Base-by-base conservation (phyloP, 2,888 invertebrate species). In the Stratiomys singularior region DNA sequence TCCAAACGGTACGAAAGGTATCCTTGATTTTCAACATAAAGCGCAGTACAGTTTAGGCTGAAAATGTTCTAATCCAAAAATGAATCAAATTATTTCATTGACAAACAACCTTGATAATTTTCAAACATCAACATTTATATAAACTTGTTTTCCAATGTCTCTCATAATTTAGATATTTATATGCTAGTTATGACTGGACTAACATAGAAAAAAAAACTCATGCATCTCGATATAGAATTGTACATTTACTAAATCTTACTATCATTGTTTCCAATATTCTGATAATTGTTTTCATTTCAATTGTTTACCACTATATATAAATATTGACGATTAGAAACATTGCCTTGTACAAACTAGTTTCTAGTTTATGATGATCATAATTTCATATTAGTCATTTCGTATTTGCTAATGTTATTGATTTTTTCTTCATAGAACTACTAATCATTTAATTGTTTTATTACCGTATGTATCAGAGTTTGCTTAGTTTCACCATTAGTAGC, bases 321-420 rank as follows among this genome's bases (percentile, higher is more conserved):
- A 74, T 74, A 74, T 74, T 74, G 74, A 74, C 74, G 74, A 44
- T 74, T 60, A 58, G 74, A 74, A 74, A 74, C 74, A 28, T 71
- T 58, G 74, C 44, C 58, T 69, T 23, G 46, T 69, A 47, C 21
- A 69, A 69, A 46, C 37, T 58, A 74, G 37, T 18, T 74, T 37
- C 74, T 69, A 69, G n/a, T 66, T 66, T 5, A 52, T 56, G 71
- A 71, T 71, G 64, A 67, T 67, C 46, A 69, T 69, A 58, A 47
- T 46, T 72, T 56, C 21, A 46, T 56, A 28, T 72, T 72, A 72
- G 56, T 37, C 37, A 37, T 72, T 72, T 28, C 25, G 21, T 72
- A 18, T 69, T 47, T 46, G 9, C n/a, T 69, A 69, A 56, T 72
- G 9, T 44, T 74, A 58, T 37, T 74, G 46, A 21, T 25, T 28